Evolutionary conservation across 2,797 vertebrate species (phyloP).

Genomic region (Pagetopsis macropterus): DNA sequence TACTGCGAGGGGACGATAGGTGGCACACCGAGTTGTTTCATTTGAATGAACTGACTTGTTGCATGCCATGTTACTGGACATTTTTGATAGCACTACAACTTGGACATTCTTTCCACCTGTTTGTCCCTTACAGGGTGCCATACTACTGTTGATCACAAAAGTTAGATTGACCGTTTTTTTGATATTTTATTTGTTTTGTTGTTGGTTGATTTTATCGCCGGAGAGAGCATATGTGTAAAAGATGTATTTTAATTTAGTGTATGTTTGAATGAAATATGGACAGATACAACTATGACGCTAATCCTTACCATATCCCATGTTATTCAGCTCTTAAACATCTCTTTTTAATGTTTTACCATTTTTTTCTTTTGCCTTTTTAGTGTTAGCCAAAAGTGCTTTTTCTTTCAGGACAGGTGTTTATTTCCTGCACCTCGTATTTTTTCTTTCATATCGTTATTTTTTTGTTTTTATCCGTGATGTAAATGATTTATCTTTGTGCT

Average conservation of each 20-base stretch:
- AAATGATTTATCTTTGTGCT: constrained; percentile 29
- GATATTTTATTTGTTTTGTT: constrained; percentile 25
- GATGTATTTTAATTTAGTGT: constrained; percentile 35
- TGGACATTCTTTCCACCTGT: constrained; percentile 5
- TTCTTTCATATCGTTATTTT: constrained; percentile 11
- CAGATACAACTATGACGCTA: constrained; percentile 7
- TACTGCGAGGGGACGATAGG: constrained; percentile 25
- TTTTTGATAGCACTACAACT: constrained; percentile 28
- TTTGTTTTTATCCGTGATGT: constrained; percentile 22
- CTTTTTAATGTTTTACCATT: constrained; percentile 7
- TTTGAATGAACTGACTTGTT: constrained; percentile 7
- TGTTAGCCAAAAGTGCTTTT: constrained; percentile 73
- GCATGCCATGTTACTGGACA: constrained; percentile 40
- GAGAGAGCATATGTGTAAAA: constrained; percentile 15
- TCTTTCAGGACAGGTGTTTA: constrained; percentile 29
- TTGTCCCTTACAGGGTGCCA: constrained; percentile 55
- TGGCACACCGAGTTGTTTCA: constrained; percentile 4
- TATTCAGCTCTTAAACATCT: constrained; percentile 17
- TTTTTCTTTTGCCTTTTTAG: constrained; percentile 61
- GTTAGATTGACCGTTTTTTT: constrained; percentile 8
- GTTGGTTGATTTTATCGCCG: constrained; percentile 28
- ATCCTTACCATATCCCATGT: constrained; percentile 7
- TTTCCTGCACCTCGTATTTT: constrained; percentile 30
- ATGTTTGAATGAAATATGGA: constrained; percentile 23
- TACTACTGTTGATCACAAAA: constrained; percentile 34